A percentile compares a stretch with the other conserved stretches of the same genome.
Evolutionary conservation across 2,113 vertebrate species (phyloP).

Genomic region (Phylloscopus whistleri): DNA sequence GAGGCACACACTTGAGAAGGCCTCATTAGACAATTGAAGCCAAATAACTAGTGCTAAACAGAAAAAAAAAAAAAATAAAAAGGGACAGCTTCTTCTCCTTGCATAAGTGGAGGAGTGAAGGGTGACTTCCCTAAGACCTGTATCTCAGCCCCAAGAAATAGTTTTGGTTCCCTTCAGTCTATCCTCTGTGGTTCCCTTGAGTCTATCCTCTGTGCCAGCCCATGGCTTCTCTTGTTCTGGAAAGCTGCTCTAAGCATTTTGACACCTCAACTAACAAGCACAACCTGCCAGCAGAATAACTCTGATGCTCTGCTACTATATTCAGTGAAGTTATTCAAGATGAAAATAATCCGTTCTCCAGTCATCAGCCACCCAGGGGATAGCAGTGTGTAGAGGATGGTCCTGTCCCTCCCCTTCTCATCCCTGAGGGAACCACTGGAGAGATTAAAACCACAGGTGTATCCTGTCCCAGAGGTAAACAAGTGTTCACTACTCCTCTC

Average conservation of each 20-base stretch:
- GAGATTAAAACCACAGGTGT: background rate
- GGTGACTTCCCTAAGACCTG: background rate
- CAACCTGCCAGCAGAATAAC: background rate
- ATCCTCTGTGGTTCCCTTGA: background rate
- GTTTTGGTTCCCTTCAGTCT: background rate
- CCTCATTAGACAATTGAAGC: fast-evolving
- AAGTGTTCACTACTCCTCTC: background rate
- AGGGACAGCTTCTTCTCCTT: background rate
- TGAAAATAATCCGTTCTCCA: background rate
- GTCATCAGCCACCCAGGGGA: background rate
- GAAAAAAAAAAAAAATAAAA: background rate
- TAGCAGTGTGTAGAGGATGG: background rate
- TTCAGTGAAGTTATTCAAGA: background rate
- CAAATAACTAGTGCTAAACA: background rate
- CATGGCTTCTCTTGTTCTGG: background rate
- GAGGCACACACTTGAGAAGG: background rate
- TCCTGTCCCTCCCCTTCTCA: background rate
- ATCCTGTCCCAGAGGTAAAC: background rate
- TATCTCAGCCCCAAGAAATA: background rate
- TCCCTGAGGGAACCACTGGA: background rate
- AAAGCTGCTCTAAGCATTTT: background rate
- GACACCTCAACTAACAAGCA: background rate
- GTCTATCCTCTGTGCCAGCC: background rate
- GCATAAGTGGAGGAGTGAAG: background rate
- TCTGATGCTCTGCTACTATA: background rate